Percentiles rank a stretch among this genome's conserved stretches.
Evolutionary conservation across 1,140 invertebrate genomes (phyloP).

Genomic region (Macrobrachium rosenbergii): DNA sequence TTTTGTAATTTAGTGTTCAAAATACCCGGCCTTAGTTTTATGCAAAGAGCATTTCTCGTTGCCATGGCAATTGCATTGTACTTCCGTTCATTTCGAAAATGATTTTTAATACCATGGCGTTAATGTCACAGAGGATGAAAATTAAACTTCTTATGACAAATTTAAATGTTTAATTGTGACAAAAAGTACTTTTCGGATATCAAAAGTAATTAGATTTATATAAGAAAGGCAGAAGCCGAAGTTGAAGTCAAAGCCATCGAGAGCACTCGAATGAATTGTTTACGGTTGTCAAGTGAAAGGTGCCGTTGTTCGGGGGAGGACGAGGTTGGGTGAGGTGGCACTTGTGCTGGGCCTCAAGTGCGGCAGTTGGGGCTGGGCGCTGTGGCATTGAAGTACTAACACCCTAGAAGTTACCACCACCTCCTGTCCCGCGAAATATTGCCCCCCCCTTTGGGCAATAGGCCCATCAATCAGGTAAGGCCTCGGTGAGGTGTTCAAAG

Average conservation of each 20-base stretch:
- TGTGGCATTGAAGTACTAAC: slow-evolving; percentile 23
- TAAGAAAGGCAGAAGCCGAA: not conserved
- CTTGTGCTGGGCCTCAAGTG: not conserved
- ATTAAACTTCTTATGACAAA: too few species aligned
- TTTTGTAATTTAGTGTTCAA: not conserved
- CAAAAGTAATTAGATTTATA: not conserved
- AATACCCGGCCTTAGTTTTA: not conserved
- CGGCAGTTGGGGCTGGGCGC: slow-evolving; percentile 32
- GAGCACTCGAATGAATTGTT: slow-evolving; percentile 35
- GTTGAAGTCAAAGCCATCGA: not conserved
- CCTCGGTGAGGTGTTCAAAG: too few species aligned
- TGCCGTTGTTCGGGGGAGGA: slow-evolving; percentile 45
- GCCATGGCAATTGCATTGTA: slow-evolving; percentile 8
- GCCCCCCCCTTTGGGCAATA: too few species aligned
- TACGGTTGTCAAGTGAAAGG: slow-evolving; percentile 51
- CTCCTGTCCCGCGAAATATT: too few species aligned
- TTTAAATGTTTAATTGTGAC: too few species aligned
- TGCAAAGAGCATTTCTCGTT: not conserved
- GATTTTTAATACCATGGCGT: not conserved
- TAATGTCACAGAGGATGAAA: too few species aligned
- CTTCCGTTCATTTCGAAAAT: not conserved
- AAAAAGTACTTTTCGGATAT: not conserved
- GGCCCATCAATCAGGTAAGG: not conserved
- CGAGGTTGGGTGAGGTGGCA: not conserved
- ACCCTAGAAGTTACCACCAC: too few species aligned